Conservation (phyloP, 53 echinoderm and acorn worm species). For the Paelopatides confundens region DNA sequence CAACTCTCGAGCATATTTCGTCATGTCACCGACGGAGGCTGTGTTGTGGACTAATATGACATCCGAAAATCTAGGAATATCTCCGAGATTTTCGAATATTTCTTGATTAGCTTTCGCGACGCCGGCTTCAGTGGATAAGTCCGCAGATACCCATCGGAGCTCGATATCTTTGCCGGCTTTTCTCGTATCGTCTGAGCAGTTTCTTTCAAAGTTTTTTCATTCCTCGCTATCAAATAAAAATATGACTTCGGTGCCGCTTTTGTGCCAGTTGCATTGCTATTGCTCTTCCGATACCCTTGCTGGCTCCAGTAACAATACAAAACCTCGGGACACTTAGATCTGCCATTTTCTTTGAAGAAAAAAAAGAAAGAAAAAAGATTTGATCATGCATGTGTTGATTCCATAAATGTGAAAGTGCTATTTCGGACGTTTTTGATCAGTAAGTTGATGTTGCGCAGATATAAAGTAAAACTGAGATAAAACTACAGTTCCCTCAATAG, state of each 20-base stretch:
- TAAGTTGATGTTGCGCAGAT: too few relatives aligned
- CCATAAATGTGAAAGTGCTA: too few relatives aligned
- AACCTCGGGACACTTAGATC: background rate
- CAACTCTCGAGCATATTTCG: background rate
- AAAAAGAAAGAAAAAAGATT: background rate
- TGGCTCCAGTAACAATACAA: constrained; percentile 9
- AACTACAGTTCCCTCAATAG: too few relatives aligned
- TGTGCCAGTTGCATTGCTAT: background rate
- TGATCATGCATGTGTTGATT: too few relatives aligned
- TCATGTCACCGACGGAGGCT: constrained; percentile 54
- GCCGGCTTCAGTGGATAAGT: background rate
- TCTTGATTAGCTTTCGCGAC: background rate
- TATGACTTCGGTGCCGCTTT: background rate
- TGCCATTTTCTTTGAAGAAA: background rate
- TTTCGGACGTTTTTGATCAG: too few relatives aligned
- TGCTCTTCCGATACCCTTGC: background rate
- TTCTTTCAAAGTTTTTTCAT: background rate
- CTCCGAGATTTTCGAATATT: background rate
- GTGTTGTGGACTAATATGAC: constrained; percentile 66
- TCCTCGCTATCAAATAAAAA: background rate
- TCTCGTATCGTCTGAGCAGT: background rate
- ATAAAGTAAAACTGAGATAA: too few relatives aligned
- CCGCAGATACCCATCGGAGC: background rate
- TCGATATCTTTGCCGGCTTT: constrained; percentile 6
- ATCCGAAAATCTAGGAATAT: constrained; percentile 29